Base-by-base conservation (phyloP, 2,888 invertebrate genomes). In the Germaria angustata region DNA sequence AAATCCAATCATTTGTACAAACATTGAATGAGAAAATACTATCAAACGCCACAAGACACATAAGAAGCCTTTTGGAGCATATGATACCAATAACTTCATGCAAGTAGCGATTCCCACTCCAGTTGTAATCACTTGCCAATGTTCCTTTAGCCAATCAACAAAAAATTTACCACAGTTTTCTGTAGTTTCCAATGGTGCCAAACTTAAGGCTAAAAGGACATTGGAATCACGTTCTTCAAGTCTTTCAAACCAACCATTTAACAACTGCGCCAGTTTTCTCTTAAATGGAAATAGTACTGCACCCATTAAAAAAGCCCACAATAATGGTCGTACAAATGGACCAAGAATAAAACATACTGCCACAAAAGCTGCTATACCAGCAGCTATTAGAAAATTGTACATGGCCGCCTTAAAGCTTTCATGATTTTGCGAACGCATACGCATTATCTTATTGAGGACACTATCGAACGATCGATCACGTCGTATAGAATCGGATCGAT, bases 291-390 rank as follows among this genome's bases (percentile, higher is more conserved):
- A 97, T n/a, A 99, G 92, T 44, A 98, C 96, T 0, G 98, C 98
- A n/a, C 99, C 99, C 87, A 98, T 97, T 36, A 99, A 92, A 75
- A 98, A 92, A 0, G 99, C 98, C 99, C 99, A 99, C 86, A 99
- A 93, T 69, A 99, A 91, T 0, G 99, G 98, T 86, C 97, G 95
- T 39, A 99, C 94, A 91, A 98, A 99, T 0, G 98, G 98, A 87
- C 96, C 96, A 34, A 98, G 92, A 85, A 97, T 96, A 84, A 96
- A 93, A 90, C 96, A 97, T 7, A 97, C 93, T 1, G 96, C 96
- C 0, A 89, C 88, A 80, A 91, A 90, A 2, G 91, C 90, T 34
- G 86, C 89, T 8, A 91, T 84, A 4, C 90, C 91, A 1, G 89
- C 89, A 22, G 89, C 89, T 34, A 91, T 90, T 2, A 91, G 84